Percentiles rank a stretch among this genome's conserved stretches.
These are phyloP conservation scores for Calephelis perditalis DNA, from an alignment of 2,888 invertebrate species.

Conservation along the genomic window DNA sequence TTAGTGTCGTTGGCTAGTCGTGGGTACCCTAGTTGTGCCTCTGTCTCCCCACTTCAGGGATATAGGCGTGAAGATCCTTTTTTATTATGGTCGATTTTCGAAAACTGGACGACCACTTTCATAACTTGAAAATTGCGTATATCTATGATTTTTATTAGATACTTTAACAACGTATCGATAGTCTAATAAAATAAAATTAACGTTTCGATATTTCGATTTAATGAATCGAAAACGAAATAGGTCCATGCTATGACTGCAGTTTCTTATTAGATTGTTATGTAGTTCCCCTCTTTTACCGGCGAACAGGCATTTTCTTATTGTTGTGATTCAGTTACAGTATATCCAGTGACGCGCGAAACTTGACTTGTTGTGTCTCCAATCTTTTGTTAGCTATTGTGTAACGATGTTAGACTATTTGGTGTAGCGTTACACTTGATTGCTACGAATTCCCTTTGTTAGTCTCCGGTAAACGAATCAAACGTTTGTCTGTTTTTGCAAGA, in stretches of 20 bases:
- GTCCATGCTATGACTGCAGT: conserved; percentile 33
- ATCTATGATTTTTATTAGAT: too few relatives aligned
- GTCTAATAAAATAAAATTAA: too few relatives aligned
- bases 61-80: too few relatives aligned
- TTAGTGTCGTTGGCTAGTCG: too few relatives aligned
- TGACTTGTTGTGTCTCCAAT: conserved; percentile 51
- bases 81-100: too few relatives aligned
- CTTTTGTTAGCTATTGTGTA: conserved; percentile 43
- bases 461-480: not conserved
- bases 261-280: conserved; percentile 65
- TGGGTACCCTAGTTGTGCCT: too few relatives aligned
- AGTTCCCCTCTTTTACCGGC: conserved; percentile 50
- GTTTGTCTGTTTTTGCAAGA: not conserved
- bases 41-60: too few relatives aligned
- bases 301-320: conserved; percentile 43
- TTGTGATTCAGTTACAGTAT: conserved; percentile 36
- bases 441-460: conserved; percentile 13
- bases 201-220: too few relatives aligned
- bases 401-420: conserved; percentile 19
- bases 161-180: too few relatives aligned
- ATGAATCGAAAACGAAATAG: too few relatives aligned
- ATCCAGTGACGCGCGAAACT: conserved; percentile 56
- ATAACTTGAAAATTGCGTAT: too few relatives aligned
- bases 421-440: conserved; percentile 11
- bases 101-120: too few relatives aligned